These are phyloP conservation scores for Metopia argyrocephala DNA, from an alignment of 2,888 invertebrate genomes.

Conservation along the genomic window DNA sequence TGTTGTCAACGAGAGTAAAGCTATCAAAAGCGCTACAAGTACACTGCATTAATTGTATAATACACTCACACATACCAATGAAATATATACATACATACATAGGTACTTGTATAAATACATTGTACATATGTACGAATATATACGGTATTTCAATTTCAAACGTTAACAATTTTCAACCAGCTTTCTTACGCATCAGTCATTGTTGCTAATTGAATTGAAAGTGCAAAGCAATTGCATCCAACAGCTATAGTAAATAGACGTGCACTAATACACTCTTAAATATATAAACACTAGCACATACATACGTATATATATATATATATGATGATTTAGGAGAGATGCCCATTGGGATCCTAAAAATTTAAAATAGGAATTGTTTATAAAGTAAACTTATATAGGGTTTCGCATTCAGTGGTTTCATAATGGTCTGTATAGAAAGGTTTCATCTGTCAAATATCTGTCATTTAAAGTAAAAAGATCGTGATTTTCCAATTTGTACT, in stretches of 20 bases:
- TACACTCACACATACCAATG: no score
- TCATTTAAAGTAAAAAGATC: no score
- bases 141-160: slow-evolving; percentile 27
- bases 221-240: slow-evolving; percentile 42
- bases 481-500: no score
- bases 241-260: background rate
- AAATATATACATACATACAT: background rate
- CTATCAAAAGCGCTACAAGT: background rate
- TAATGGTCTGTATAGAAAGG: no score
- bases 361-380: no score
- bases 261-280: background rate
- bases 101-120: background rate
- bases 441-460: no score
- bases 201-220: slow-evolving; percentile 51
- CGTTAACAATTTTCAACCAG: slow-evolving; percentile 30
- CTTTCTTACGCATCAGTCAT: slow-evolving; percentile 41
- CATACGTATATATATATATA: background rate
- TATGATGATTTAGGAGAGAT: no score
- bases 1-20: background rate
- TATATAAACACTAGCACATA: background rate
- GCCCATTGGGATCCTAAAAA: no score
- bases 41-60: no score
- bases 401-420: no score
- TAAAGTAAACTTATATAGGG: no score
- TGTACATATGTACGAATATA: background rate